Evolutionary conservation across 1,140 invertebrate species (phyloP).

Genomic region (Myzus persicae): DNA sequence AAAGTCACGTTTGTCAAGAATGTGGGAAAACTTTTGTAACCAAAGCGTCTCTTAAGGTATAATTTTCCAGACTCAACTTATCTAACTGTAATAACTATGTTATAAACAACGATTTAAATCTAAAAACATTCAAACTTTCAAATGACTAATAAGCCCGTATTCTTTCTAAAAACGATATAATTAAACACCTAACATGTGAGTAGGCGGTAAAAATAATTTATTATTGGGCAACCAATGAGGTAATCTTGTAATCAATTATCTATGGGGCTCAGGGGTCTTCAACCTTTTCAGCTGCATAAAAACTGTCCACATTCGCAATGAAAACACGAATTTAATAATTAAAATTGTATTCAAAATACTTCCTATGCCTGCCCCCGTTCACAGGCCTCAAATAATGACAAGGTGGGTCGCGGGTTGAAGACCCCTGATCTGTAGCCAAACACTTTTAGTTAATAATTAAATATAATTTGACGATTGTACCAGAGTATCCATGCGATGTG

Average conservation of each 20-base stretch:
- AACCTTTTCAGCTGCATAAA: too few species aligned
- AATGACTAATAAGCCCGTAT: neutral
- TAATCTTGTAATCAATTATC: neutral
- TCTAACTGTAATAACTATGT: neutral
- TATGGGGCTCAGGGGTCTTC: too few species aligned
- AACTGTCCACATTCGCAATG: too few species aligned
- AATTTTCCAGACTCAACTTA: neutral
- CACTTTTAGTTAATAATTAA: neutral
- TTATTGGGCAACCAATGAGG: neutral
- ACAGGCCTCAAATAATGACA: too few species aligned
- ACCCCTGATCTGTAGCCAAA: neutral
- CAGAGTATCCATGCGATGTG: neutral
- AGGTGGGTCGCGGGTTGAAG: too few species aligned
- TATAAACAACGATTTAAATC: neutral
- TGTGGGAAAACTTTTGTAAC: conserved; percentile 70
- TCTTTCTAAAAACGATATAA: neutral
- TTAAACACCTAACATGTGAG: neutral
- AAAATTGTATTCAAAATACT: too few species aligned
- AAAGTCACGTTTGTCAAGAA: conserved; percentile 64
- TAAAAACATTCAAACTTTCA: neutral
- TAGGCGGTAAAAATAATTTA: neutral
- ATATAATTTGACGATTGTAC: neutral
- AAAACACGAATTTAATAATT: too few species aligned
- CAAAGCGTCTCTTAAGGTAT: conserved; percentile 66
- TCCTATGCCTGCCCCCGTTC: too few species aligned